Conservation (phyloP, 1,140 invertebrate species). For the Sarcophaga bullata region DNA sequence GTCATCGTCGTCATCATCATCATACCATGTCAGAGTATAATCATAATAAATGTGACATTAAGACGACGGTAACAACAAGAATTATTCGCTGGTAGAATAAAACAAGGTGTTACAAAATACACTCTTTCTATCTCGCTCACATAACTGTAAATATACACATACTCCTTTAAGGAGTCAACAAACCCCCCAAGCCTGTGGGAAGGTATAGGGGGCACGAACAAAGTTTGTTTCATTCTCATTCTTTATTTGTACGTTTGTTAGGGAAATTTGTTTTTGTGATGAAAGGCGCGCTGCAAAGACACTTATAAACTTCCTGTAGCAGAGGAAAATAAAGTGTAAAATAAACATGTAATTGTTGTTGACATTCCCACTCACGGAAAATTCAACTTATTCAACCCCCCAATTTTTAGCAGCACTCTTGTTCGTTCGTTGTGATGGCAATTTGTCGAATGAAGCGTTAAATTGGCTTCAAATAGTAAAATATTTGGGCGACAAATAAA, state of each 20-base stretch:
- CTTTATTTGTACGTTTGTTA: constrained; percentile 1
- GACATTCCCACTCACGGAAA: neutral
- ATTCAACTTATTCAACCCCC: no score
- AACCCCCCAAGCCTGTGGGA: neutral
- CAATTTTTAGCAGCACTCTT: no score
- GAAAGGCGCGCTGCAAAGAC: neutral
- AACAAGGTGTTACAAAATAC: no score
- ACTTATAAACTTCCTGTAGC: constrained; percentile 18
- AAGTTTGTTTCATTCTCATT: neutral
- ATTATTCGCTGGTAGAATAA: neutral
- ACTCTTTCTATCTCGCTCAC: no score
- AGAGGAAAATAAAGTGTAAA: constrained; percentile 23
- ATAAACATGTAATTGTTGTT: constrained; percentile 20
- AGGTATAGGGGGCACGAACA: no score
- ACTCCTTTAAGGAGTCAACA: neutral
- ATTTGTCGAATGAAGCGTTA: neutral
- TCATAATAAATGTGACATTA: constrained; percentile 25
- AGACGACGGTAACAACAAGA: constrained; percentile 5
- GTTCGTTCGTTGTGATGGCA: neutral
- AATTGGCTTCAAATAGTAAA: neutral
- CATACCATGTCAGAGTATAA: neutral
- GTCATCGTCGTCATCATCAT: no score
- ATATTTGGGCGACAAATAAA: constrained; percentile 5
- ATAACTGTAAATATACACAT: no score
- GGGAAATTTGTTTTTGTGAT: neutral